Evolutionary conservation across 2,113 vertebrate species (phyloP), one percentile per base, ranked within the genome.

Genomic region (Cacatua alba): DNA sequence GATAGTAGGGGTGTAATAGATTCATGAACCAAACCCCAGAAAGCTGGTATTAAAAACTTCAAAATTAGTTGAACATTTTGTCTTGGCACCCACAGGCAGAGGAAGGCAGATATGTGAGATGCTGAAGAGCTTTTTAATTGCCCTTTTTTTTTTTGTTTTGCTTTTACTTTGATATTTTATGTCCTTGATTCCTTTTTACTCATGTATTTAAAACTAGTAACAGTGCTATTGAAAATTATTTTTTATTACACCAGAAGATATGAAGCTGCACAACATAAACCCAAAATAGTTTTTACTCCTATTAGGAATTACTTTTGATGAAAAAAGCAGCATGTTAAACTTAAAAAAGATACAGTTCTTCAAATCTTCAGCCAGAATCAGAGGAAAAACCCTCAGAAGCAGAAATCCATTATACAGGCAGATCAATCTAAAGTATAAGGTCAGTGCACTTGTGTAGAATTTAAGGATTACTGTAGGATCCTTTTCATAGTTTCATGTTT

Each of bases 361-460:
- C 43, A 96, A 90, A 82, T 93, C 55, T 90, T 83, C 60, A 75
- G 29, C 67, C 43, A 81, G 49, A 94, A 95, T 88, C 52, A 90
- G 76, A 64, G 24, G 31, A 80, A 83, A 63, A 95, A 19, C 23
- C 11, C 37, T 90, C 60, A 49, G 48, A 93, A 81, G 14, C 74
- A 51, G 77, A 93, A 68, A 81, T 59, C 39, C 33, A 31, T 71
- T 88, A 37, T 55, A 86, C 17, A 71, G 55, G 19, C 18, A 75
- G 60, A 64, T 78, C 51, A 90, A 31, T 64, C 43, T 81, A 14
- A 88, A 60, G 11, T 35, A 53, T 60, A 68, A 93, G n/a, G 39
- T 88, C 48, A 90, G 33, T 31, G 28, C 28, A n/a, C 9, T 84
- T 52, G 10, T 68, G 33, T 39, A 75, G 64, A 79, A 89, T 89